A percentile compares a stretch with the other conserved stretches of the same genome.
Evolutionary conservation across 2,113 vertebrate species (phyloP).

Genomic region (Lepus timidus): DNA sequence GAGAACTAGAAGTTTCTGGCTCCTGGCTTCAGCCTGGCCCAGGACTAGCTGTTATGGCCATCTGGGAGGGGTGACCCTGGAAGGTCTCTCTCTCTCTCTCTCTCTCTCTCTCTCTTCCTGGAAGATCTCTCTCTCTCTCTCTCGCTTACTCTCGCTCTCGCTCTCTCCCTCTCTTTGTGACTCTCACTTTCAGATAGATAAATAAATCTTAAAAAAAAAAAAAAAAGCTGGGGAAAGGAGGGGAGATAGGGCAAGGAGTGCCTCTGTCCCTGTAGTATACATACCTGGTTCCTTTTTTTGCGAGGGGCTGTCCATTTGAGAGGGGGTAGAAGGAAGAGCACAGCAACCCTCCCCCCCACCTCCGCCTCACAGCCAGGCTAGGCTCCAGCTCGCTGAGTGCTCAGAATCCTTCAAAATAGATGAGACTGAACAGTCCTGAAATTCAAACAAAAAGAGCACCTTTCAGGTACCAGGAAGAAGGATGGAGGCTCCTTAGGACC

Average conservation of each 20-base stretch:
- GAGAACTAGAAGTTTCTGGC: too few species aligned
- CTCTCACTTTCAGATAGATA: too few species aligned
- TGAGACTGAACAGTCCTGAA: background rate
- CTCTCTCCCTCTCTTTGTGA: too few species aligned
- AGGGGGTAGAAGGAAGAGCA: background rate
- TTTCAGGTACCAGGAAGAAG: background rate
- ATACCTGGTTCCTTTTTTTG: background rate
- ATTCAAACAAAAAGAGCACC: background rate
- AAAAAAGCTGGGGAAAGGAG: too few species aligned
- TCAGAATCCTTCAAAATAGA: conserved; percentile 41
- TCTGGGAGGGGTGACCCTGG: too few species aligned
- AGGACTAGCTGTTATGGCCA: too few species aligned
- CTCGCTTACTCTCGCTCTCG: too few species aligned
- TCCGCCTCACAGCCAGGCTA: background rate
- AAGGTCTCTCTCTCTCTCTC: too few species aligned
- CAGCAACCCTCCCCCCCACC: background rate
- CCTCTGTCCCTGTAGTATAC: background rate
- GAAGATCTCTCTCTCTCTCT: too few species aligned
- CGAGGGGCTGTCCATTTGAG: background rate
- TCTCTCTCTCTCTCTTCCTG: too few species aligned
- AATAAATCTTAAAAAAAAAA: too few species aligned
- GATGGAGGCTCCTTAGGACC: background rate
- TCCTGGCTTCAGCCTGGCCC: too few species aligned
- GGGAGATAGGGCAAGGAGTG: background rate
- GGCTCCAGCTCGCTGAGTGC: background rate